These are phyloP conservation scores for Sapayoa aenigma DNA, from an alignment of 2,113 vertebrate genomes.

Conservation along the genomic window DNA sequence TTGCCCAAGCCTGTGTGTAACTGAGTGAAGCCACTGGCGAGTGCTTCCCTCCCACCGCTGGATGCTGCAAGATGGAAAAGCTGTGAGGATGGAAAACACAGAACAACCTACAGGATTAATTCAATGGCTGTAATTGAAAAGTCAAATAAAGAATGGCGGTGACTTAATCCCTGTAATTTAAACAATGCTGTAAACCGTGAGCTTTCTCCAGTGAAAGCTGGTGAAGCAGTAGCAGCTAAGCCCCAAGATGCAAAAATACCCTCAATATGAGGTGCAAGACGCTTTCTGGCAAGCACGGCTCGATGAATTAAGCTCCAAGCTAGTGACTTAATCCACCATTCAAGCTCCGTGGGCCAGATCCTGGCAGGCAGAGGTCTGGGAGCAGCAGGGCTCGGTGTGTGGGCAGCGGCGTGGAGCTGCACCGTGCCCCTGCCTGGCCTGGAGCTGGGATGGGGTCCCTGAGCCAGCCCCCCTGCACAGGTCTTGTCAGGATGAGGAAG, in stretches of 20 bases:
- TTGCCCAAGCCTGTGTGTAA: neutral
- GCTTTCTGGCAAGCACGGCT: slow-evolving; percentile 42
- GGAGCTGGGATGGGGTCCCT: neutral
- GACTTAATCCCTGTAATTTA: slow-evolving; percentile 48
- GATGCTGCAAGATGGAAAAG: neutral
- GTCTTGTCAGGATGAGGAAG: neutral
- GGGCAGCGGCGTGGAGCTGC: neutral
- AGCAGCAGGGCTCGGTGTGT: neutral
- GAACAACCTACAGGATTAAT: slow-evolving; percentile 32
- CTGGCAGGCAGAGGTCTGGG: neutral
- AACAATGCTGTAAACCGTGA: slow-evolving; percentile 49
- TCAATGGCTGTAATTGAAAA: slow-evolving; percentile 49
- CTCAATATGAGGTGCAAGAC: slow-evolving; percentile 44
- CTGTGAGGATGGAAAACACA: slow-evolving; percentile 37
- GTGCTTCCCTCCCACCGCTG: neutral
- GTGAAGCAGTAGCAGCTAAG: slow-evolving; percentile 53
- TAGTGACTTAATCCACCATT: slow-evolving; percentile 15
- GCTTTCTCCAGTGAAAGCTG: slow-evolving; percentile 41
- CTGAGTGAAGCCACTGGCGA: accelerated
- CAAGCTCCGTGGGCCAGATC: neutral
- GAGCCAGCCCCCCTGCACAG: neutral
- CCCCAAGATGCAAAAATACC: slow-evolving; percentile 36
- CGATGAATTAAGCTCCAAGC: slow-evolving; percentile 39
- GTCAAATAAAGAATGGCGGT: slow-evolving; percentile 47
- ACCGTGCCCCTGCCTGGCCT: neutral